Evolutionary conservation across 2,113 vertebrate species (phyloP), one percentile per base, ranked within the genome.

Genomic region (Tachysurus vachellii): DNA sequence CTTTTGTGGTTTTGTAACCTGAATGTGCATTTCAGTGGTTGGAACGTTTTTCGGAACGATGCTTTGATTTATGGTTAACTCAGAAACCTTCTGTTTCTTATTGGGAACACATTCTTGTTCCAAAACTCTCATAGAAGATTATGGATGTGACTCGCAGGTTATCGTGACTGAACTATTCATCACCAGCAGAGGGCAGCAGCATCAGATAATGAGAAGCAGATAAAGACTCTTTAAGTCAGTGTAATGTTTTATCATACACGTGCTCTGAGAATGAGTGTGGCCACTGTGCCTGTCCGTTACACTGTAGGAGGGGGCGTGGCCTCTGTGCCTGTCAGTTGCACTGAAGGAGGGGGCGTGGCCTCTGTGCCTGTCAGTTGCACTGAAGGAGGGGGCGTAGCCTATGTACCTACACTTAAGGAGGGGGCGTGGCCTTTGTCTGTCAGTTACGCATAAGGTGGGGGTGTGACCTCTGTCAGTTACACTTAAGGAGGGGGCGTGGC

Each of bases 181-280:
- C 5, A 11, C 56, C 44, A 83, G 81, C 44, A 87, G 85, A 47
- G 82, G 85, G 64, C 85, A 75, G 80, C 36, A 82, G 26, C 23
- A 68, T n/a, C 44, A 56, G 42, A 28, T 36, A 56, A 53, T 57
- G 75, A 17, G 56, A 61, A n/a, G 36, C 11, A 53, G 53, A 42
- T 4, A 75, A 76, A n/a, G n/a, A 19, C 56, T 28, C 5, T 77
- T 77, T 77, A 13, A 28, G 16, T n/a, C 36, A 47, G 19, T 71
- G 36, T 9, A 71, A 7, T 2, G 3, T 42, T 66, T 71, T 21
- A 42, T 42, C 31, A 71, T 42, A 71, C 68, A 71, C 8, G 16
- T 36, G 31, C 14, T 70, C 28, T 5, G 1, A 31, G 14, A 7
- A 36, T 70, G 28, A 36, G 42, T 1, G 42, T 73, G 70, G 70